A percentile compares a stretch with the other conserved stretches of the same genome.
These are phyloP conservation scores for Rhizomys pruinosus DNA, from an alignment of 2,113 vertebrate genomes.

Conservation along the genomic window DNA sequence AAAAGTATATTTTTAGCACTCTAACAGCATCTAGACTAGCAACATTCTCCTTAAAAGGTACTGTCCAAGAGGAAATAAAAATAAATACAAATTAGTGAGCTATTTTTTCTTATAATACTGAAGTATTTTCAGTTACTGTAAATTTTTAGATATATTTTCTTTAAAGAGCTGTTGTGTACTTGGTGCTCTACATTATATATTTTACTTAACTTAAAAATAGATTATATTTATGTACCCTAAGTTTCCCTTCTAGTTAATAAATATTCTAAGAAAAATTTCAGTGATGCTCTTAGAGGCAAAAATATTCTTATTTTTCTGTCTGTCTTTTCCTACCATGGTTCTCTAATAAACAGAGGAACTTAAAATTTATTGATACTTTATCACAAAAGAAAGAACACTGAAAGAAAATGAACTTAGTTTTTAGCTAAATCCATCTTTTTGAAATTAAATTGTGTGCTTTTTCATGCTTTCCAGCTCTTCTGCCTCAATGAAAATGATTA, in stretches of 20 bases:
- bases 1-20: background rate
- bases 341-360: background rate
- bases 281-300: background rate
- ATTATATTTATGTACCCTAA: background rate
- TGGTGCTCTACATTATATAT: background rate
- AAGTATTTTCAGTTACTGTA: background rate
- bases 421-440: slow-evolving; percentile 12
- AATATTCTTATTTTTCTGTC: background rate
- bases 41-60: slow-evolving; percentile 8
- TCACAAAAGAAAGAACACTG: slow-evolving; percentile 1
- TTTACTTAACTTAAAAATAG: background rate
- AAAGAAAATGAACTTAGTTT: background rate
- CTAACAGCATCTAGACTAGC: background rate
- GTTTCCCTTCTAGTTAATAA: slow-evolving; percentile 45
- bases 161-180: background rate
- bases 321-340: background rate
- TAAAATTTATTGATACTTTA: background rate
- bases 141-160: background rate
- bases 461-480: slow-evolving; percentile 24
- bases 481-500: slow-evolving; percentile 3
- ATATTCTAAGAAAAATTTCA: background rate
- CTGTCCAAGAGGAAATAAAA: slow-evolving; percentile 28
- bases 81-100: background rate
- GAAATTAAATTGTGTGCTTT: slow-evolving; percentile 14
- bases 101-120: background rate